Conservation (phyloP, 1,140 invertebrate genomes). For the Campoletis sonorensis region DNA sequence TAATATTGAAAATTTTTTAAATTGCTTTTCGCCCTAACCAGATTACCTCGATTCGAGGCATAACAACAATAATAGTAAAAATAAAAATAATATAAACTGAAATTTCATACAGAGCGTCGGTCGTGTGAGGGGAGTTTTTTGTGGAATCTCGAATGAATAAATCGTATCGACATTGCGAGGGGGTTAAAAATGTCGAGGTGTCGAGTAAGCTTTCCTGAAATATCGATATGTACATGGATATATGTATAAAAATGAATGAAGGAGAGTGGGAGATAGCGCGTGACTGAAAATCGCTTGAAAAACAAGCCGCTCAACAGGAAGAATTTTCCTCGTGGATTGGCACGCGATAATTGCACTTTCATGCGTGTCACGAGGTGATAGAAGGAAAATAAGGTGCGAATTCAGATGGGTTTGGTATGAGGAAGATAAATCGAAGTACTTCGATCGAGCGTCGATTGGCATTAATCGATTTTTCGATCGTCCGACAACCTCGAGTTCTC, state of each 20-base stretch:
- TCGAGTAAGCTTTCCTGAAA: neutral
- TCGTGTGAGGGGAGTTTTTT: neutral
- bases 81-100: too few species aligned
- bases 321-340: slow-evolving; percentile 35
- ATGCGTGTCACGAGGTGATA: slow-evolving; percentile 30
- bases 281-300: slow-evolving; percentile 35
- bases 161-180: slow-evolving; percentile 12
- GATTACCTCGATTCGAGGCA: too few species aligned
- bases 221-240: neutral
- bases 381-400: slow-evolving; percentile 34
- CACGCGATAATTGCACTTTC: slow-evolving; percentile 38
- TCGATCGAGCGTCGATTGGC: neutral
- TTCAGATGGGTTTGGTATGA: neutral
- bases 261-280: slow-evolving; percentile 13
- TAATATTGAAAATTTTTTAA: too few species aligned
- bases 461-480: slow-evolving; percentile 24
- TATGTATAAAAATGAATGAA: neutral
- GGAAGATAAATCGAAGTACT: neutral
- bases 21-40: too few species aligned
- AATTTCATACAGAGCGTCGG: neutral
- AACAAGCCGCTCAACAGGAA: slow-evolving; percentile 31
- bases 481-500: neutral
- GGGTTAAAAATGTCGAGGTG: slow-evolving; percentile 14
- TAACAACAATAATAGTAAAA: too few species aligned
- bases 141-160: slow-evolving; percentile 15